Conservation (phyloP, 2,113 vertebrate genomes). For the Xenotilapia caudafasciata region DNA sequence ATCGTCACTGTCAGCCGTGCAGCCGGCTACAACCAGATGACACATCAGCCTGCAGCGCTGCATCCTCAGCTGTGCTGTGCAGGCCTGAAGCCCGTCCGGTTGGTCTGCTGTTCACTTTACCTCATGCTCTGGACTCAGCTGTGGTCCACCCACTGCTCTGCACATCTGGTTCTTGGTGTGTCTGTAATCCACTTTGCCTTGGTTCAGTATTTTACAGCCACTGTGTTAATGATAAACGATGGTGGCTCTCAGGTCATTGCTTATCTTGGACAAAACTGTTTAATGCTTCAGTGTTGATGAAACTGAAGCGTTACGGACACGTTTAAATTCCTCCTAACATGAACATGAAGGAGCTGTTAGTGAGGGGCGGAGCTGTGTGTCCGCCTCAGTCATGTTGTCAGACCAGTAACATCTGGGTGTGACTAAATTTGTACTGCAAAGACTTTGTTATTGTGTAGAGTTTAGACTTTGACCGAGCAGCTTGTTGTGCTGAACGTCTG, state of each 20-base stretch:
- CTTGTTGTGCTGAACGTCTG: neutral
- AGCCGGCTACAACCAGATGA: neutral
- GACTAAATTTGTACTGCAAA: neutral
- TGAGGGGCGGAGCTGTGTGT: neutral
- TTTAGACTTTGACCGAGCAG: neutral
- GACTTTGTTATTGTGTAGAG: neutral
- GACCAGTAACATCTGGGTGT: neutral
- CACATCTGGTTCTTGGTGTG: neutral
- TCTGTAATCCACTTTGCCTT: neutral
- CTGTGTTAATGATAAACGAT: neutral
- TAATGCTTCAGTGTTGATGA: neutral
- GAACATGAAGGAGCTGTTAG: accelerated
- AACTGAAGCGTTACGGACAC: neutral
- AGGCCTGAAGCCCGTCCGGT: neutral
- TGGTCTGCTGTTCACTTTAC: neutral
- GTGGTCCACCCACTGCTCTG: neutral
- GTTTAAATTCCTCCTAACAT: neutral
- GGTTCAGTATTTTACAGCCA: neutral
- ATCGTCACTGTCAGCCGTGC: neutral
- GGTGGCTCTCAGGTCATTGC: neutral
- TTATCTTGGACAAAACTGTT: neutral
- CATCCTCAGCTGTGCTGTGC: neutral
- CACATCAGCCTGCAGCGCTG: neutral
- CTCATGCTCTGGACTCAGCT: neutral
- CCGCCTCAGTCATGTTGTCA: neutral